Percentiles rank a stretch among this genome's conserved stretches.
Conservation (phyloP, 2,888 invertebrate genomes). For the Hypercompe scribonia region DNA sequence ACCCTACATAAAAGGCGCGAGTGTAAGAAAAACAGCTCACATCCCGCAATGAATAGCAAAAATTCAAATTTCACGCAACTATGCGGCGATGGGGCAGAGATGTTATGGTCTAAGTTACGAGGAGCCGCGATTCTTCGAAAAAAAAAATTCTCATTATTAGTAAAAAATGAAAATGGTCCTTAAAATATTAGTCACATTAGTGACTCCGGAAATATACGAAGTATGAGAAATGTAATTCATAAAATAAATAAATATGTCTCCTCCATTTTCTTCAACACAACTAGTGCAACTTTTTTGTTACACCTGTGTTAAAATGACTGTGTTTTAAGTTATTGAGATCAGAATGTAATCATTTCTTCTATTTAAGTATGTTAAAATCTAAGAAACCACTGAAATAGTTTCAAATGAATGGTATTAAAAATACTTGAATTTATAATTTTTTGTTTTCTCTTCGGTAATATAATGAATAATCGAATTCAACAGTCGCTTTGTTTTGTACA, state of each 20-base stretch:
- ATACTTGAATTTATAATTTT: neutral
- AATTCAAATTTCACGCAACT: slow-evolving; percentile 84
- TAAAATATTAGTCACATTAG: neutral
- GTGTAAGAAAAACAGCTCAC: slow-evolving; percentile 78
- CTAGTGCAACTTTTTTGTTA: neutral
- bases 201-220: too few species aligned
- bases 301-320: too few species aligned
- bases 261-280: neutral
- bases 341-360: neutral
- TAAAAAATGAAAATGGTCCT: neutral
- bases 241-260: neutral
- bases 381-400: neutral
- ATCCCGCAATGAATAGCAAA: slow-evolving; percentile 84
- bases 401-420: neutral
- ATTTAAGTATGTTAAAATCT: neutral
- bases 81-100: slow-evolving; percentile 58
- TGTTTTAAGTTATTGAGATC: neutral
- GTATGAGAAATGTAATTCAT: neutral
- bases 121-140: slow-evolving; percentile 26
- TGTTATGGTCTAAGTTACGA: slow-evolving; percentile 37
- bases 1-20: slow-evolving; percentile 69
- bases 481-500: slow-evolving; percentile 25
- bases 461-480: neutral
- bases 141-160: neutral
- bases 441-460: too few species aligned